Percentiles rank a stretch among this genome's conserved stretches.
These are phyloP conservation scores for Limnephilus rhombicus DNA, from an alignment of 2,888 invertebrate species.

Conservation along the genomic window DNA sequence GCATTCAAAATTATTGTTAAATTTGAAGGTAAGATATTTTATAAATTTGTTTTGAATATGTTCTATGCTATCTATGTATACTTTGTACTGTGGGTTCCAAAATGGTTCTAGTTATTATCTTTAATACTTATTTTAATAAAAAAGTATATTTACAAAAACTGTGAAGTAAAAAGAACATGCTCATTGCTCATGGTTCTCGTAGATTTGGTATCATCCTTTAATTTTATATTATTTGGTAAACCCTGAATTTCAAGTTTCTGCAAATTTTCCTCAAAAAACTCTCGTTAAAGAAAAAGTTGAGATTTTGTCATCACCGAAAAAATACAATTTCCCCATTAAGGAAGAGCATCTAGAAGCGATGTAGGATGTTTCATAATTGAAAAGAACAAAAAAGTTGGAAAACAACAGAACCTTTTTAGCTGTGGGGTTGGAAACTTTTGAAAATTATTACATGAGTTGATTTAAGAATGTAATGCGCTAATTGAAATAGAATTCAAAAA, in stretches of 20 bases:
- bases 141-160: too few relatives aligned
- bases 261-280: slow-evolving; percentile 3
- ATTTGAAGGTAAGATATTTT: too few relatives aligned
- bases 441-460: background rate
- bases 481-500: background rate
- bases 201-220: background rate
- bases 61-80: too few relatives aligned
- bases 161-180: too few relatives aligned
- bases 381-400: background rate
- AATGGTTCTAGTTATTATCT: too few relatives aligned
- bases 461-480: background rate
- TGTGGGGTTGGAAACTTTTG: background rate
- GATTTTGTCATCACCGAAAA: background rate
- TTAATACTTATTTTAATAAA: too few relatives aligned
- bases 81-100: too few relatives aligned
- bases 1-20: too few relatives aligned
- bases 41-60: too few relatives aligned
- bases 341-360: background rate
- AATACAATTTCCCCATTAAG: slow-evolving; percentile 8
- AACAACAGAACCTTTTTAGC: background rate
- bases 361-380: background rate
- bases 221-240: background rate
- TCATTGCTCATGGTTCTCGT: too few relatives aligned
- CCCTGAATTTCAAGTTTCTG: background rate
- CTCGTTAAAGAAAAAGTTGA: slow-evolving; percentile 11